phyloP scores from a whole-genome alignment of 2,797 vertebrate species.

The Antennarius maculatus region DNA sequence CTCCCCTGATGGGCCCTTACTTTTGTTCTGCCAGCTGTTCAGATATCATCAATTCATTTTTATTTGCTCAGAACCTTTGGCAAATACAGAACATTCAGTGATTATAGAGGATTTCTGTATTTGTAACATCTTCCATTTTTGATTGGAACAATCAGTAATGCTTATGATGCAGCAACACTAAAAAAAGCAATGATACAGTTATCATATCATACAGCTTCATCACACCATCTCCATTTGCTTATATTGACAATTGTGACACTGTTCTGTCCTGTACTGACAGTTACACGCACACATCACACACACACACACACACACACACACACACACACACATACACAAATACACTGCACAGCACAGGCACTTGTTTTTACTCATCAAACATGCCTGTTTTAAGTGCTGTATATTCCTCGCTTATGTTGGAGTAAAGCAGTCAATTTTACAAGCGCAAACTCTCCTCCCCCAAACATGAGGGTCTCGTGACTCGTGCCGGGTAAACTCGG shows the following conservation, averaged over 20 bases:
- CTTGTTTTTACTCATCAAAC: constrained; percentile 71
- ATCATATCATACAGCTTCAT: constrained; percentile 40
- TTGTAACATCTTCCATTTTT: constrained; percentile 46
- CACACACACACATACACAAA: constrained; percentile 54
- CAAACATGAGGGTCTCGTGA: constrained; percentile 38
- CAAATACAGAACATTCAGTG: constrained; percentile 59
- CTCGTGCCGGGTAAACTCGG: not conserved
- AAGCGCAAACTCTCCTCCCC: constrained; percentile 28
- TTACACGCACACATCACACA: constrained; percentile 36
- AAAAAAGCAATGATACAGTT: constrained; percentile 52
- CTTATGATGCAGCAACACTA: constrained; percentile 59
- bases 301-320: constrained; percentile 45
- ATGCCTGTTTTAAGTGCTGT: constrained; percentile 78
- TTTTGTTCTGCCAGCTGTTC: constrained; percentile 44
- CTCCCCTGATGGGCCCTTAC: constrained; percentile 31
- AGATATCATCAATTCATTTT: constrained; percentile 31
- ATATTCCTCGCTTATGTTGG: constrained; percentile 59
- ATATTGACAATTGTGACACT: constrained; percentile 41
- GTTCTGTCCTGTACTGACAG: constrained; percentile 48
- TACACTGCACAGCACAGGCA: constrained; percentile 72
- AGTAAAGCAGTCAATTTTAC: constrained; percentile 55
- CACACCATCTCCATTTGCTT: constrained; percentile 38
- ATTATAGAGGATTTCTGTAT: constrained; percentile 51
- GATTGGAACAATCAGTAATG: constrained; percentile 67
- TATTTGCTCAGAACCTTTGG: constrained; percentile 46